These are phyloP conservation scores for Spilogale gracilis DNA, from an alignment of 2,113 vertebrate species.

Conservation along the genomic window DNA sequence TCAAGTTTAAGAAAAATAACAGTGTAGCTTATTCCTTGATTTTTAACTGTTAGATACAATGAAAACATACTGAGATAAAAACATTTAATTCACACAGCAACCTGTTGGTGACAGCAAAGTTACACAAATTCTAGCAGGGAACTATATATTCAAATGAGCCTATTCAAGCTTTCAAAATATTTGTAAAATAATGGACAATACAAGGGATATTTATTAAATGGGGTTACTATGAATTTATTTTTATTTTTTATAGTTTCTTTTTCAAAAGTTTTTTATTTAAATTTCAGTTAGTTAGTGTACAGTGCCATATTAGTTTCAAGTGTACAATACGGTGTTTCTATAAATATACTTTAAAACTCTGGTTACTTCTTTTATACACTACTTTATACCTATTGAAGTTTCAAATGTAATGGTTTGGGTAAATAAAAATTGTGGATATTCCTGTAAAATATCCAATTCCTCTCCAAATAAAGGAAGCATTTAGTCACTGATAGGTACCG, in stretches of 20 bases:
- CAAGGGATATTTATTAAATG: conserved; percentile 88
- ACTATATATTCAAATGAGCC: conserved; percentile 46
- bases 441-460: conserved; percentile 50
- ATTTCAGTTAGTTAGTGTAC: background rate
- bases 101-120: conserved; percentile 91
- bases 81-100: conserved; percentile 83
- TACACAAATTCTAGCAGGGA: conserved; percentile 77
- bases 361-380: conserved; percentile 84
- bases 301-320: background rate
- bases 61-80: conserved; percentile 44
- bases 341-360: conserved; percentile 76
- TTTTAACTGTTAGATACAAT: conserved; percentile 76
- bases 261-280: background rate
- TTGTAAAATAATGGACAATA: conserved; percentile 83
- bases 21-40: conserved; percentile 58
- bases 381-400: conserved; percentile 77
- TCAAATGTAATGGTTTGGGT: conserved; percentile 77
- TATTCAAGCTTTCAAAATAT: conserved; percentile 75
- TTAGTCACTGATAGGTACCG: conserved; percentile 15
- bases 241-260: background rate
- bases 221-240: conserved; percentile 85
- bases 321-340: background rate
- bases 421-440: conserved; percentile 74
- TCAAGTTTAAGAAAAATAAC: conserved; percentile 76
- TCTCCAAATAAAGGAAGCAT: conserved; percentile 46